Percentiles rank a stretch among this genome's conserved stretches.
phyloP scores from a whole-genome alignment of 2,797 vertebrate genomes.

The Leptodactylus fallax region DNA sequence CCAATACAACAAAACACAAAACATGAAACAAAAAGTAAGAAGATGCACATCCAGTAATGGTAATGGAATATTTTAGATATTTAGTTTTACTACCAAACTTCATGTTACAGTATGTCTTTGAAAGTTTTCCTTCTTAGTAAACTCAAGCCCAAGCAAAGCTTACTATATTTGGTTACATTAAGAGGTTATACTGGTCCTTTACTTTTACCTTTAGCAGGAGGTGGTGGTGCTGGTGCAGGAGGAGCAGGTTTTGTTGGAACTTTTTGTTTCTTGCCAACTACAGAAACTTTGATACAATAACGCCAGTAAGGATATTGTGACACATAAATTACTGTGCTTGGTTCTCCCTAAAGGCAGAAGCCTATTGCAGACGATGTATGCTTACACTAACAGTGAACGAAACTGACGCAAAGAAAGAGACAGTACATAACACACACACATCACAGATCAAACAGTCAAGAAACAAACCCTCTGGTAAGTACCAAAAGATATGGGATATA shows the following conservation, averaged over 20 bases:
- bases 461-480: not conserved
- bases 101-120: not conserved
- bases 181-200: slow-evolving; percentile 18
- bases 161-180: not conserved
- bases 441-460: not conserved
- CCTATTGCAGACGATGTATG: not conserved
- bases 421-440: not conserved
- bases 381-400: not conserved
- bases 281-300: slow-evolving; percentile 74
- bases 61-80: not conserved
- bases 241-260: slow-evolving; percentile 65
- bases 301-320: slow-evolving; percentile 28
- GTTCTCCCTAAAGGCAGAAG: not conserved
- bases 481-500: not conserved
- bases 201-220: slow-evolving; percentile 76
- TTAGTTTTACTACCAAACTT: slow-evolving; percentile 6
- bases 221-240: slow-evolving; percentile 68
- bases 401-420: not conserved
- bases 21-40: not conserved
- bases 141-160: not conserved
- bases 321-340: not conserved
- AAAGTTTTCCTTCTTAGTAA: slow-evolving; percentile 1
- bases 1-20: not conserved
- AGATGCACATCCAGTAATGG: not conserved
- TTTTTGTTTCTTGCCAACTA: slow-evolving; percentile 74